Evolutionary conservation across 2,888 invertebrate genomes (phyloP).

Genomic region (Crepidodera aurea): DNA sequence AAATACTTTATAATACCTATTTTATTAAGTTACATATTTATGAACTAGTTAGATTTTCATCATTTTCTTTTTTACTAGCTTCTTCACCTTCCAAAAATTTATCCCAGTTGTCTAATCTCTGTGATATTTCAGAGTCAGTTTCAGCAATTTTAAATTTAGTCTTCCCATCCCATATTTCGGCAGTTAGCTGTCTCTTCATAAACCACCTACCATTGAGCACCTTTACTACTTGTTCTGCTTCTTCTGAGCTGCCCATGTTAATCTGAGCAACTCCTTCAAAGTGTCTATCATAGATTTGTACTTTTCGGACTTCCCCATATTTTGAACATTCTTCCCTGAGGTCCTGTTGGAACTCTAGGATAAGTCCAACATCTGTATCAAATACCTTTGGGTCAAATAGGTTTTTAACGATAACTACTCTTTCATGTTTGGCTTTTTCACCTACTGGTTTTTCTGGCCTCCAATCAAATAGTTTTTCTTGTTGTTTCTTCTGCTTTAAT

Average conservation of each 20-base stretch:
- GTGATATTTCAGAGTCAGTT: slow-evolving; percentile 85
- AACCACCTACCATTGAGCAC: slow-evolving; percentile 92
- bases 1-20: no score
- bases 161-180: slow-evolving; percentile 94
- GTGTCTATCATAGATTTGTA: slow-evolving; percentile 90
- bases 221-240: slow-evolving; percentile 89
- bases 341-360: slow-evolving; percentile 91
- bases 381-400: slow-evolving; percentile 90
- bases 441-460: slow-evolving; percentile 90
- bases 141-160: slow-evolving; percentile 87
- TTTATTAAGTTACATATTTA: neutral
- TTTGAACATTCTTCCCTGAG: slow-evolving; percentile 88
- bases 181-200: slow-evolving; percentile 83
- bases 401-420: slow-evolving; percentile 91
- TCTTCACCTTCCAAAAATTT: slow-evolving; percentile 73
- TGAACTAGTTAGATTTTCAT: slow-evolving; percentile 2
- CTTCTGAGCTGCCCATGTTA: slow-evolving; percentile 87
- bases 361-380: slow-evolving; percentile 86
- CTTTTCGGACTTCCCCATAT: slow-evolving; percentile 91
- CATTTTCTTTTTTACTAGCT: slow-evolving; percentile 15
- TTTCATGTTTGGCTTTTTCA: slow-evolving; percentile 87
- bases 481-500: slow-evolving; percentile 89
- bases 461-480: slow-evolving; percentile 97
- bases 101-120: slow-evolving; percentile 88
- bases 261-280: slow-evolving; percentile 95